phyloP scores from a whole-genome alignment of 2,888 invertebrate genomes.

The Andrena bicolor region DNA sequence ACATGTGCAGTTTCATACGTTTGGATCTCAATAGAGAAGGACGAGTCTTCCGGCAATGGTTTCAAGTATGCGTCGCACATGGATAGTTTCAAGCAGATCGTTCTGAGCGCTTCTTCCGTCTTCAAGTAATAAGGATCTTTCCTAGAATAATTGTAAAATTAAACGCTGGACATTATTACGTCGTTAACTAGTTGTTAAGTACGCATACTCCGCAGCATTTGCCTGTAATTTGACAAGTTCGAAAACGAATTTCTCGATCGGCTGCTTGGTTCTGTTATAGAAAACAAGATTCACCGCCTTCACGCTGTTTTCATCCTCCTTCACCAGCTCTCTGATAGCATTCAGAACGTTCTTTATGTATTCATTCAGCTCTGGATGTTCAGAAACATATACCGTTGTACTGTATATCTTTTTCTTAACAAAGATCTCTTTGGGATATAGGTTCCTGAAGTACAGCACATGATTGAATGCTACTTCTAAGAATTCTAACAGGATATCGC shows the following conservation, averaged over 20 bases:
- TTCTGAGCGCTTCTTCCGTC: conserved; percentile 88
- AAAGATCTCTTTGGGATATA: conserved; percentile 89
- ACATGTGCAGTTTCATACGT: conserved; percentile 88
- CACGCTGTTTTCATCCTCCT: conserved; percentile 86
- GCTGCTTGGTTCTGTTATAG: conserved; percentile 83
- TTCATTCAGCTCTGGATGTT: conserved; percentile 89
- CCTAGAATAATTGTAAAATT: conserved; percentile 59
- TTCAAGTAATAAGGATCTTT: conserved; percentile 88
- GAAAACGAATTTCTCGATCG: conserved; percentile 86
- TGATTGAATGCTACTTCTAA: conserved; percentile 89
- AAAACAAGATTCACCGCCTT: conserved; percentile 86
- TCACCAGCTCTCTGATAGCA: conserved; percentile 82
- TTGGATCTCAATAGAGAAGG: conserved; percentile 88
- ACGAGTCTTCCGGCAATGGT: conserved; percentile 86
- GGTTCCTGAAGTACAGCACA: conserved; percentile 87
- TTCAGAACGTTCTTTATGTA: conserved; percentile 84
- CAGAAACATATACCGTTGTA: conserved; percentile 87
- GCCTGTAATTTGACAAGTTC: conserved; percentile 80
- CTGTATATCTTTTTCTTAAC: conserved; percentile 88
- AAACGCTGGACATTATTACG: neutral
- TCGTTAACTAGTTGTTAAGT: conserved; percentile 5
- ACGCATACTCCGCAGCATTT: conserved; percentile 75
- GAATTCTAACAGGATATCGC: conserved; percentile 89
- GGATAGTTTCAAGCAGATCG: conserved; percentile 87
- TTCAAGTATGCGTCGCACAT: conserved; percentile 85